Evolutionary conservation across 2,888 invertebrate genomes (phyloP).

Genomic region (Pomacea canaliculata): DNA sequence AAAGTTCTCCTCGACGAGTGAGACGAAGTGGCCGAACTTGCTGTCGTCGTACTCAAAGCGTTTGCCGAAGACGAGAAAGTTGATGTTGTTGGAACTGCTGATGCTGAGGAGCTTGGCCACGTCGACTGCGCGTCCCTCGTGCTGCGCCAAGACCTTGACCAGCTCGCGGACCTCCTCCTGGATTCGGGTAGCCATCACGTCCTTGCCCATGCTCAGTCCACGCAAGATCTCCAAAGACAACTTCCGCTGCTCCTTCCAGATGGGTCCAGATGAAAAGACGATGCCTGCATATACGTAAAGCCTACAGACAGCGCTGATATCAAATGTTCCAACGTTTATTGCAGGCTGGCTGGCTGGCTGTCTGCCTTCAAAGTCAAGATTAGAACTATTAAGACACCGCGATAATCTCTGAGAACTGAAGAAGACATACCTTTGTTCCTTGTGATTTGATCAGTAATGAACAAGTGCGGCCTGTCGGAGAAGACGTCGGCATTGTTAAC

Average conservation of each 20-base stretch:
- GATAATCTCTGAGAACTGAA: no score
- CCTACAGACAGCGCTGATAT: no score
- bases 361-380: no score
- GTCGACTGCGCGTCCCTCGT: neutral
- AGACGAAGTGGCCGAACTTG: neutral
- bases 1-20: neutral
- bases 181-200: neutral
- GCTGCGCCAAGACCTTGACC: neutral
- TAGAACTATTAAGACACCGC: no score
- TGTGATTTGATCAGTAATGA: neutral
- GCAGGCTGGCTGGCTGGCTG: no score
- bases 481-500: neutral
- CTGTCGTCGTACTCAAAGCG: constrained; percentile 23
- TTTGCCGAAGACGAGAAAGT: constrained; percentile 11
- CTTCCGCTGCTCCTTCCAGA: constrained; percentile 6
- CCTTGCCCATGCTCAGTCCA: neutral
- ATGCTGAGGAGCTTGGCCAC: neutral
- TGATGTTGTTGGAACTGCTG: constrained; percentile 15
- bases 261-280: neutral
- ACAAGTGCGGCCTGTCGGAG: neutral
- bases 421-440: neutral
- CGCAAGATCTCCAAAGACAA: constrained; percentile 3
- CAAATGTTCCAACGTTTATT: no score
- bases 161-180: neutral
- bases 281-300: neutral